Conservation (phyloP, 35 echinoderm and acorn worm genomes). For the Stichopus chloronotus region DNA sequence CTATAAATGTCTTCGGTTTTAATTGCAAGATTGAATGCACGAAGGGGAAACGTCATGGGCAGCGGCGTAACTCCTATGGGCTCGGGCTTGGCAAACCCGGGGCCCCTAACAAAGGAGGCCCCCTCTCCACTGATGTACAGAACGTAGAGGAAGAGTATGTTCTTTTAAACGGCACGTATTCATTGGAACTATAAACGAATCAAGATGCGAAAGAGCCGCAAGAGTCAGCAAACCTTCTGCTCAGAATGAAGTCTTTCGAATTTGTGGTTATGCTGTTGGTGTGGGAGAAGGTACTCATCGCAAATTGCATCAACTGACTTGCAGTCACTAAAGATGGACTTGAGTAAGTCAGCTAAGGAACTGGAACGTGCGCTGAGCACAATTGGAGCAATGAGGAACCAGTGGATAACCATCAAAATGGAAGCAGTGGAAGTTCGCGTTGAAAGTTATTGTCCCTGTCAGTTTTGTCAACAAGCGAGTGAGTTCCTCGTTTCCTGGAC, state of each 20-base stretch:
- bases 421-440: slow-evolving; percentile 39
- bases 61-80: no score
- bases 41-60: no score
- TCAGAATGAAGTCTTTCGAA: slow-evolving; percentile 17
- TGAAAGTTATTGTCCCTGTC: slow-evolving; percentile 45
- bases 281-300: slow-evolving; percentile 24
- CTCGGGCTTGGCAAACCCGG: no score
- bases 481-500: slow-evolving; percentile 31
- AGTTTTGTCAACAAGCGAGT: slow-evolving; percentile 32
- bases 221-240: slow-evolving; percentile 34
- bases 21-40: no score
- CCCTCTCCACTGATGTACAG: neutral
- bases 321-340: slow-evolving; percentile 26
- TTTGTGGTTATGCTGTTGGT: slow-evolving; percentile 10
- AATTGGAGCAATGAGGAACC: slow-evolving; percentile 28
- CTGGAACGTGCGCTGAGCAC: no score
- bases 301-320: slow-evolving; percentile 38
- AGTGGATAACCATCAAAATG: slow-evolving; percentile 42
- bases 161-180: neutral
- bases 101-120: neutral
- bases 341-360: slow-evolving; percentile 42
- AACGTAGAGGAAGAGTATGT: neutral
- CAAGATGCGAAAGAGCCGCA: slow-evolving; percentile 18
- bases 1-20: no score
- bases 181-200: no score